Conservation (phyloP, 2,797 vertebrate genomes). For the Crypturellus tataupa region DNA sequence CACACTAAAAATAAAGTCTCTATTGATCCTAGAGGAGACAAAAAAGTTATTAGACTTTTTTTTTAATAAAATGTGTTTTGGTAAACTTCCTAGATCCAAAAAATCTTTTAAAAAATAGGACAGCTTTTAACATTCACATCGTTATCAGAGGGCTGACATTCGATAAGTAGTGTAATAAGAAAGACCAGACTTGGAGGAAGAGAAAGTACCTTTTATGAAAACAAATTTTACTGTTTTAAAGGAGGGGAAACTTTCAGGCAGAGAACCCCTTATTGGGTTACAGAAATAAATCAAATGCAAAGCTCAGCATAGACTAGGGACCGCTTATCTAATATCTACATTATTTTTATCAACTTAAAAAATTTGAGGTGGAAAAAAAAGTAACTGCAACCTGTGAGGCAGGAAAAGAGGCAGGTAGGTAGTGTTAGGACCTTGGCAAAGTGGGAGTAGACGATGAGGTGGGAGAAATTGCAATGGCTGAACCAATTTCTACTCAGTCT, state of each 20-base stretch:
- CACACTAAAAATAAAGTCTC: neutral
- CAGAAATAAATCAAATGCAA: neutral
- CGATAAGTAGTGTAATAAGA: slow-evolving; percentile 35
- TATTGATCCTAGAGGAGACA: neutral
- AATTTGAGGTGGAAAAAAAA: neutral
- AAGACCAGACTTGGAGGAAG: neutral
- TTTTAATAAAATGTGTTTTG: neutral
- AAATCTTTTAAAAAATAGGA: slow-evolving; percentile 8
- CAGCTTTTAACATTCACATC: slow-evolving; percentile 26
- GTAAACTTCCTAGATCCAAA: neutral
- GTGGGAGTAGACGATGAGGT: neutral
- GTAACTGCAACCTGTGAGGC: neutral
- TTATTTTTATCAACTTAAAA: neutral
- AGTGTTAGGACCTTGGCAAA: neutral
- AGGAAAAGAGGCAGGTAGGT: neutral
- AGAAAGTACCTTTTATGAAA: neutral
- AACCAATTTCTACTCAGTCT: neutral
- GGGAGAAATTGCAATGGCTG: neutral
- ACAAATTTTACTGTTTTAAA: neutral
- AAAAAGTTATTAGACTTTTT: neutral
- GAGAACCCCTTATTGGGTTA: neutral
- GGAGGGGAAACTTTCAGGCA: neutral
- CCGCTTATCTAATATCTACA: neutral
- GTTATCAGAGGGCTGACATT: neutral
- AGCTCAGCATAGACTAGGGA: neutral